Evolutionary conservation across 2,888 invertebrate genomes (phyloP).

Genomic region (Chrysolina haemoptera): DNA sequence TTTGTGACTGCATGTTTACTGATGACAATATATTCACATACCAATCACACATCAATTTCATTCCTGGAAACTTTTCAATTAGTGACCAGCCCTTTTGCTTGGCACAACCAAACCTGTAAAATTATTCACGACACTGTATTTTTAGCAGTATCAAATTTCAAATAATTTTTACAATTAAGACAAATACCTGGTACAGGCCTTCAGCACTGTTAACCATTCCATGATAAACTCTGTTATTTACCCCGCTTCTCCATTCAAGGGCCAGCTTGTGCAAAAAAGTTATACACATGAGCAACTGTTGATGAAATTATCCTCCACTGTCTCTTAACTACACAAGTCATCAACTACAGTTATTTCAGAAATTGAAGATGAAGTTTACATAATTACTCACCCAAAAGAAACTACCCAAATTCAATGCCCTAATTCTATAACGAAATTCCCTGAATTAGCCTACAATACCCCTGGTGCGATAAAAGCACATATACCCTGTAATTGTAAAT

Average conservation of each 20-base stretch:
- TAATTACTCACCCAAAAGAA: constrained; percentile 42
- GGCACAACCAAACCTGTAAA: constrained; percentile 47
- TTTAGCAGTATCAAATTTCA: constrained; percentile 24
- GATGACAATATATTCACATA: constrained; percentile 34
- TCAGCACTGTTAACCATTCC: constrained; percentile 43
- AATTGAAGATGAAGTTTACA: constrained; percentile 39
- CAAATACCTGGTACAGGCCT: constrained; percentile 26
- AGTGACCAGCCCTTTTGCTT: constrained; percentile 47
- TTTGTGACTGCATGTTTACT: constrained; percentile 44
- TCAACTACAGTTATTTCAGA: constrained; percentile 40
- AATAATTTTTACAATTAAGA: constrained; percentile 11
- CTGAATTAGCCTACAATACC: constrained; percentile 8
- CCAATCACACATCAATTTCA: constrained; percentile 33
- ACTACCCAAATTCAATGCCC: constrained; percentile 17
- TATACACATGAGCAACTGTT: constrained; percentile 44
- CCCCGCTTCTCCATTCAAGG: constrained; percentile 42
- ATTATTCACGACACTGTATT: constrained; percentile 38
- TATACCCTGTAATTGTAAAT: constrained; percentile 40
- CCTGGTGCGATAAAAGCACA: constrained; percentile 38
- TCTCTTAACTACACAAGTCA: constrained; percentile 39
- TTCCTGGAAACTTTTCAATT: constrained; percentile 44
- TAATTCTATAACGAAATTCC: constrained; percentile 4
- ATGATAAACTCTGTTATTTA: constrained; percentile 45
- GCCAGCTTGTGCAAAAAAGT: constrained; percentile 43
- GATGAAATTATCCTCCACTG: constrained; percentile 43